phyloP scores from a whole-genome alignment of 2,888 invertebrate genomes.

The Euplexia lucipara region DNA sequence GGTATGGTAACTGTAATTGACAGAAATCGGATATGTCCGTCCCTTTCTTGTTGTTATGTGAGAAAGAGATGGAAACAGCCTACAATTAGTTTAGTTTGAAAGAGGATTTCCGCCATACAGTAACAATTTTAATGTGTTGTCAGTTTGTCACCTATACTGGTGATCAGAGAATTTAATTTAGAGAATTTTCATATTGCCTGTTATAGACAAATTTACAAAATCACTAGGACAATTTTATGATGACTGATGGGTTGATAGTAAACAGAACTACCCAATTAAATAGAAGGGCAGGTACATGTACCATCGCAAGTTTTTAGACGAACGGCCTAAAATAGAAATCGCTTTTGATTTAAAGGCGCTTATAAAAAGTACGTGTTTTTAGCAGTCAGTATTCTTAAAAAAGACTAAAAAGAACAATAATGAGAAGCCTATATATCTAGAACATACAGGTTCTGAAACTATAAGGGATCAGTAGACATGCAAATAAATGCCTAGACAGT shows the following conservation, averaged over 20 bases:
- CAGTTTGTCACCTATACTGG: too few relatives aligned
- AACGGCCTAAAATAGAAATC: constrained; percentile 21
- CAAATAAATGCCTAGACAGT: neutral
- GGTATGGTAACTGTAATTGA: too few relatives aligned
- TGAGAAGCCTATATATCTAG: constrained; percentile 15
- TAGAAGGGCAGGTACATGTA: neutral
- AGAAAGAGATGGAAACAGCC: too few relatives aligned
- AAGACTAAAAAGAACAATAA: constrained; percentile 38
- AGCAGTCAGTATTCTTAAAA: neutral
- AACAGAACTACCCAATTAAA: neutral
- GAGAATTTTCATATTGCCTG: neutral
- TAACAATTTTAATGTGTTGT: neutral
- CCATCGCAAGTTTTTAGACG: neutral
- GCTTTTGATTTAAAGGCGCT: neutral
- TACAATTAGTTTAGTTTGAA: too few relatives aligned
- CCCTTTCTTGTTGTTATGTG: too few relatives aligned
- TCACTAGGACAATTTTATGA: constrained; percentile 36
- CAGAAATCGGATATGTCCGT: too few relatives aligned
- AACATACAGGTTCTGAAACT: constrained; percentile 5
- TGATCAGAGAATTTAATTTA: constrained; percentile 7
- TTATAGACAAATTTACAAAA: constrained; percentile 41
- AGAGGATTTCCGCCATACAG: neutral
- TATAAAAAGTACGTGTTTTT: neutral
- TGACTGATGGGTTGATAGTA: neutral
- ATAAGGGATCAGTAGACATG: constrained; percentile 15